A percentile compares a stretch with the other conserved stretches of the same genome.
These are phyloP conservation scores for Muscina levida DNA, from an alignment of 2,888 invertebrate species.

Conservation along the genomic window DNA sequence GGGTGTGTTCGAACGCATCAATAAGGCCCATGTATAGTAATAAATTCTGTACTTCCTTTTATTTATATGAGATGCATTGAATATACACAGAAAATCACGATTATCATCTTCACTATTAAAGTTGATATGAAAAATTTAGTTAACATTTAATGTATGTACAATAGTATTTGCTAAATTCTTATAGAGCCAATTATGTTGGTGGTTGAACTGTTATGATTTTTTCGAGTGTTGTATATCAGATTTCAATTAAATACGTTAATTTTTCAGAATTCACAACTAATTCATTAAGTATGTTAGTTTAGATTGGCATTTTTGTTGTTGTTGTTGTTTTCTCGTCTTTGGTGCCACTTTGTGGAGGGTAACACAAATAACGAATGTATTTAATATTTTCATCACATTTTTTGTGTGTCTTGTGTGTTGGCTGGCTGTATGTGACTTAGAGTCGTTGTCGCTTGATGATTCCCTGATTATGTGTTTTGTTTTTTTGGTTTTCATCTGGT, in stretches of 20 bases:
- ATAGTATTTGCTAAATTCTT: background rate
- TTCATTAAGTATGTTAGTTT: slow-evolving; percentile 23
- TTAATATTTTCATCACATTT: slow-evolving; percentile 66
- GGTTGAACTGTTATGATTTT: background rate
- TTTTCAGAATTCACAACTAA: slow-evolving; percentile 25
- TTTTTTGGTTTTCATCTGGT: slow-evolving; percentile 35
- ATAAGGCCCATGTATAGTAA: slow-evolving; percentile 39
- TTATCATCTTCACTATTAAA: background rate
- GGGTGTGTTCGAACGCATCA: slow-evolving; percentile 48
- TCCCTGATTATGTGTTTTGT: background rate
- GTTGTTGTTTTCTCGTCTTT: background rate
- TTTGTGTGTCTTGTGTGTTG: slow-evolving; percentile 17
- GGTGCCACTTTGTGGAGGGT: background rate
- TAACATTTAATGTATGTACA: slow-evolving; percentile 6
- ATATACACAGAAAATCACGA: background rate
- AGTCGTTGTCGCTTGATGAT: slow-evolving; percentile 17
- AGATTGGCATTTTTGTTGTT: slow-evolving; percentile 1
- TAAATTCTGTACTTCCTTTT: background rate
- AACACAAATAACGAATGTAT: background rate
- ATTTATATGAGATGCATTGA: background rate
- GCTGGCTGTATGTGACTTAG: background rate
- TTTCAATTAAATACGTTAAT: background rate
- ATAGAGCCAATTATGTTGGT: background rate
- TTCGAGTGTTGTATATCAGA: background rate
- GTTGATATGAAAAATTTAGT: slow-evolving; percentile 3